These are phyloP conservation scores for Cerceris ruficornis DNA, from an alignment of 2,888 invertebrate species.

Conservation along the genomic window DNA sequence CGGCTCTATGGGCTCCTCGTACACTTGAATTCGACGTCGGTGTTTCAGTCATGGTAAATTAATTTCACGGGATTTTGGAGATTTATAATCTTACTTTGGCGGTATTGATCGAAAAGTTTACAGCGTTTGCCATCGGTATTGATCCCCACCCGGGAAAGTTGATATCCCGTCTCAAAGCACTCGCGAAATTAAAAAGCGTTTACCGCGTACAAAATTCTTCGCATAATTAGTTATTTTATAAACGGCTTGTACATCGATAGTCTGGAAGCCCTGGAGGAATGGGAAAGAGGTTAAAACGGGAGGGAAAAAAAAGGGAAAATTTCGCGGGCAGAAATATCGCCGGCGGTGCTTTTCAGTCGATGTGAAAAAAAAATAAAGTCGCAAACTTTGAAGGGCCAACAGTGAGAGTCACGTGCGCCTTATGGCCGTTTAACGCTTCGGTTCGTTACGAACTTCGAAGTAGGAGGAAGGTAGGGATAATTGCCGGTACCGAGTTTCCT, in stretches of 20 bases:
- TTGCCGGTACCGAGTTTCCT: slow-evolving; percentile 48
- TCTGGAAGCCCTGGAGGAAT: not conserved
- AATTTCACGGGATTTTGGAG: slow-evolving; percentile 32
- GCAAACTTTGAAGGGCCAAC: slow-evolving; percentile 29
- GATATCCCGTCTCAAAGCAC: slow-evolving; percentile 29
- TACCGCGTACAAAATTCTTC: slow-evolving; percentile 21
- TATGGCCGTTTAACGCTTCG: slow-evolving; percentile 53
- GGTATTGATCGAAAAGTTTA: slow-evolving; percentile 49
- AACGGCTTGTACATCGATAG: slow-evolving; percentile 2
- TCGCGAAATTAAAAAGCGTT: slow-evolving; percentile 15
- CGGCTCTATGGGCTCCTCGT: too few species aligned
- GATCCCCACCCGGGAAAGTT: slow-evolving; percentile 21
- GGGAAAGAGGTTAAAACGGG: not conserved
- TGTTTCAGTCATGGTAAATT: slow-evolving; percentile 50
- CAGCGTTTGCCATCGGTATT: slow-evolving; percentile 29
- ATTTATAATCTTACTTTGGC: not conserved
- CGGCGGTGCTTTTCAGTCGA: slow-evolving; percentile 6
- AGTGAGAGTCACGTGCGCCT: slow-evolving; percentile 48
- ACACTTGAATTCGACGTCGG: slow-evolving; percentile 36
- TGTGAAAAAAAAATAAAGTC: slow-evolving; percentile 17
- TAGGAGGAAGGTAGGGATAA: slow-evolving; percentile 58
- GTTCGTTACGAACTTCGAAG: slow-evolving; percentile 46
- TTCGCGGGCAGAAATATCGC: slow-evolving; percentile 6
- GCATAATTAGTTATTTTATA: slow-evolving; percentile 42
- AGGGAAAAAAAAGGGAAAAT: not conserved